Conservation (phyloP, 2,113 vertebrate genomes). For the Antechinus stuartii region DNA sequence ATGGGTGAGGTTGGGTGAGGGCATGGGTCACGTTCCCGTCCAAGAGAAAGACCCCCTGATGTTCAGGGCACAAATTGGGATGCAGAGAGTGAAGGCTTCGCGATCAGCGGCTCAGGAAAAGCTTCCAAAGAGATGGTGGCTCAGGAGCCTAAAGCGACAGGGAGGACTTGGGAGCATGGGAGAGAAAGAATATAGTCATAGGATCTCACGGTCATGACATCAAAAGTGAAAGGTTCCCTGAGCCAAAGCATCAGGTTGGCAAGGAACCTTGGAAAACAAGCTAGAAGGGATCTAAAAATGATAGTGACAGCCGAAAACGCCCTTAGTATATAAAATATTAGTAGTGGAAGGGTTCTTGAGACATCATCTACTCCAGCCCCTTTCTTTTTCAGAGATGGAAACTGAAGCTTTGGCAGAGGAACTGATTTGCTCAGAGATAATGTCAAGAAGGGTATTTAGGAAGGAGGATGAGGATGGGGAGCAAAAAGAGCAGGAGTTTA, state of each 20-base stretch:
- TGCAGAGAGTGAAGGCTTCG: not conserved
- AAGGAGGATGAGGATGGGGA: not conserved
- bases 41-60: not conserved
- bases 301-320: not conserved
- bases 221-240: not conserved
- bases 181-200: not conserved
- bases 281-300: not conserved
- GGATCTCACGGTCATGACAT: not conserved
- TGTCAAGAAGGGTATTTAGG: not conserved
- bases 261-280: not conserved
- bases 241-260: not conserved
- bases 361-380: too few relatives aligned
- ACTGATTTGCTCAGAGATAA: not conserved
- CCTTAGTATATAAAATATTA: not conserved
- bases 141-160: not conserved
- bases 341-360: not conserved
- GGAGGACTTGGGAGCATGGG: not conserved
- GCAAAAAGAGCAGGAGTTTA: not conserved
- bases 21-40: not conserved
- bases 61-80: not conserved
- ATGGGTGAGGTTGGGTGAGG: constrained; percentile 84
- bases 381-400: too few relatives aligned
- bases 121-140: not conserved
- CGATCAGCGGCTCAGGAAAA: not conserved
- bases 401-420: too few relatives aligned